Conservation (phyloP, 1,140 invertebrate genomes). For the Vanessa atalanta region DNA sequence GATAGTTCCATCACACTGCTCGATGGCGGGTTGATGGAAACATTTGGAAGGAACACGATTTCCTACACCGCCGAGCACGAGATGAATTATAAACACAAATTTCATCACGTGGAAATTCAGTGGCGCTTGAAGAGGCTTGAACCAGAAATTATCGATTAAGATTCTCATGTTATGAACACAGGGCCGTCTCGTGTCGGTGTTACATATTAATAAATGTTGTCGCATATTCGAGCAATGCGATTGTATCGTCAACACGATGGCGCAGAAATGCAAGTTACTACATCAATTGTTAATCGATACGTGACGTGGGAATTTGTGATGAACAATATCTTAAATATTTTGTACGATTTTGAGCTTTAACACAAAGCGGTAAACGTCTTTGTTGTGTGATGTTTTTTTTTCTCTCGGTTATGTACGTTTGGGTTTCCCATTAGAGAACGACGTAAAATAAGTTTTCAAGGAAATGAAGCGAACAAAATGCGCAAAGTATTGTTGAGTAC, state of each 20-base stretch:
- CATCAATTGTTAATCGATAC: constrained; percentile 32
- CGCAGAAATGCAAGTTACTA: constrained; percentile 17
- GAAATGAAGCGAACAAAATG: neutral
- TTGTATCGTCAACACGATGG: neutral
- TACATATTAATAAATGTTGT: no score
- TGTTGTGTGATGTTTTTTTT: neutral
- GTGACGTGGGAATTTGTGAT: constrained; percentile 26
- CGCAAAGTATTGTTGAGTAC: neutral
- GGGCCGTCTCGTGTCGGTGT: no score
- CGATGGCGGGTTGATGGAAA: no score
- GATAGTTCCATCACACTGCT: no score
- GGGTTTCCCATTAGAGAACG: neutral
- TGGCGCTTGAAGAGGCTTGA: no score
- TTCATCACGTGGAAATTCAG: no score
- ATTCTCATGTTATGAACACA: no score
- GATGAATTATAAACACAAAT: no score
- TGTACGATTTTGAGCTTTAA: neutral
- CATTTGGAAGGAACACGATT: no score
- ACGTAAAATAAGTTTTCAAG: constrained; percentile 1
- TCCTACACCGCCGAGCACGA: no score
- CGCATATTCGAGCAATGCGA: neutral
- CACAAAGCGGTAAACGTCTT: neutral
- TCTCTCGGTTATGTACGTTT: neutral
- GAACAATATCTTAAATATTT: neutral
- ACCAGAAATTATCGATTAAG: no score